Conservation (phyloP, 2,888 invertebrate genomes). For the Chydorus sphaericus region DNA sequence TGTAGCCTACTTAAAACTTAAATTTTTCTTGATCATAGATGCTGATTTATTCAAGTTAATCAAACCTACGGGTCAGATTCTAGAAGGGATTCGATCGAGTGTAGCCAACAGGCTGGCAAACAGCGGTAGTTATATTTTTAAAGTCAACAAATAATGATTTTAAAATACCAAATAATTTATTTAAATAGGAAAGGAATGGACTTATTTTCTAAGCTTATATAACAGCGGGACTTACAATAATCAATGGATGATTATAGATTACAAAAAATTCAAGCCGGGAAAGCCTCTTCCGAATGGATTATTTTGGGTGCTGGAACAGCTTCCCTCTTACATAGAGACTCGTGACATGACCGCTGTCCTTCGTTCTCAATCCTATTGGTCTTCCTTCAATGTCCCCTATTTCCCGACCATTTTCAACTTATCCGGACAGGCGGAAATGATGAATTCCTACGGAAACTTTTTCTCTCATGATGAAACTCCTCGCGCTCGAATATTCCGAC, state of each 20-base stretch:
- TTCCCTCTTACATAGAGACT: constrained; percentile 44
- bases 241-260: constrained; percentile 73
- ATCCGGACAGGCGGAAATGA: constrained; percentile 42
- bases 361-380: constrained; percentile 49
- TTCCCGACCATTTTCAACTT: constrained; percentile 45
- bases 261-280: constrained; percentile 42
- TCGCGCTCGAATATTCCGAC: constrained; percentile 43
- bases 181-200: constrained; percentile 44
- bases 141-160: too few species aligned
- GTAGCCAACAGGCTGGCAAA: constrained; percentile 66
- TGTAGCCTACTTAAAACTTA: too few species aligned
- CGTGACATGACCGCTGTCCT: constrained; percentile 51
- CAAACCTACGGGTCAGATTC: constrained; percentile 42
- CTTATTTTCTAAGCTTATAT: constrained; percentile 45
- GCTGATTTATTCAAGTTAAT: constrained; percentile 50
- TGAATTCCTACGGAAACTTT: constrained; percentile 38
- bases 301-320: constrained; percentile 59
- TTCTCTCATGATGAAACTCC: constrained; percentile 49
- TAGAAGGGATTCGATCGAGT: constrained; percentile 60
- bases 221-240: constrained; percentile 73
- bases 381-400: constrained; percentile 53
- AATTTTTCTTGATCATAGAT: too few species aligned
- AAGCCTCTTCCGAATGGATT: neutral
- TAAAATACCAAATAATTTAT: neutral
- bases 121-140: constrained; percentile 34